Conservation (phyloP, 2,888 invertebrate genomes). For the Watsonalla cultraria region DNA sequence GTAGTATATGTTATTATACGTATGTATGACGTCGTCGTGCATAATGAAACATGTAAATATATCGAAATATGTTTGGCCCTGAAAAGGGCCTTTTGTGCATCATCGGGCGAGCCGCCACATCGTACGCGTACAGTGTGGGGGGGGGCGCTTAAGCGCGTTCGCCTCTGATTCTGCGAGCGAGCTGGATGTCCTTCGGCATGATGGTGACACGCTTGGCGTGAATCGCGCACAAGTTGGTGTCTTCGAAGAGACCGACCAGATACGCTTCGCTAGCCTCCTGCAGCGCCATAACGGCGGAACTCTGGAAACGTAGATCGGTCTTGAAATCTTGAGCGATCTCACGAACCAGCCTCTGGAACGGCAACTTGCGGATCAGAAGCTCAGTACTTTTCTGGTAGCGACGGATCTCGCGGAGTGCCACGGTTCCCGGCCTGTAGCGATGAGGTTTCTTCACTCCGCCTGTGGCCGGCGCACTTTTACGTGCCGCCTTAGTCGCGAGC, state of each 20-base stretch:
- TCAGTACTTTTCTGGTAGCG: slow-evolving; percentile 95
- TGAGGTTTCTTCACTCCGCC: slow-evolving; percentile 65
- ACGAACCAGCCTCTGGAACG: slow-evolving; percentile 93
- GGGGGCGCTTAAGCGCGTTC: slow-evolving; percentile 10
- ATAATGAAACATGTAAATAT: no score
- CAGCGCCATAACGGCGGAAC: slow-evolving; percentile 21
- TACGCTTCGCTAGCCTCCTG: slow-evolving; percentile 90
- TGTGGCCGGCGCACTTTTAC: slow-evolving; percentile 87
- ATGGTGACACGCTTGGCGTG: slow-evolving; percentile 82
- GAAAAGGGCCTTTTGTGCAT: no score
- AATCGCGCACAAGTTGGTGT: no score
- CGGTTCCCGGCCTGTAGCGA: no score
- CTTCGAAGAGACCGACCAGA: slow-evolving; percentile 82
- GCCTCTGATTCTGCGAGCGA: slow-evolving; percentile 12
- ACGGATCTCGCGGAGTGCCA: slow-evolving; percentile 80
- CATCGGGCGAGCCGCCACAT: neutral
- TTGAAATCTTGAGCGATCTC: slow-evolving; percentile 86
- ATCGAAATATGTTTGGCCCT: no score
- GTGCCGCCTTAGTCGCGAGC: slow-evolving; percentile 90
- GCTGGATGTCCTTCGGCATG: slow-evolving; percentile 92
- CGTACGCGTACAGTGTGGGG: no score
- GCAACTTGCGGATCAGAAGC: slow-evolving; percentile 60
- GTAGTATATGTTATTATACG: no score
- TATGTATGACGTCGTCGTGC: slow-evolving; percentile 2
- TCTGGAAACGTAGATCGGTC: no score